Conservation (phyloP, 2,797 vertebrate species). For the Sebastes minor region DNA sequence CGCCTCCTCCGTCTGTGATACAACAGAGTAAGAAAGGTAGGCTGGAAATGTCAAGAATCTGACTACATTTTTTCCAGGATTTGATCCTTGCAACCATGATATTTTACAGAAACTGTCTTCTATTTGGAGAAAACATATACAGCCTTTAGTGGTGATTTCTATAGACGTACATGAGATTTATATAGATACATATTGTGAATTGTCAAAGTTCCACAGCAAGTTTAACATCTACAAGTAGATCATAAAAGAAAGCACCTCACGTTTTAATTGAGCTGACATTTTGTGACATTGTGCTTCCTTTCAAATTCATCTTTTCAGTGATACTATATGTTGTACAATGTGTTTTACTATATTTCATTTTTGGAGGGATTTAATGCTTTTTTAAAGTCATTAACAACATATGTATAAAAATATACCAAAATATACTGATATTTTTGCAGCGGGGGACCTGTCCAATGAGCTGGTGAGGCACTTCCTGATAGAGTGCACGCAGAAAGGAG, state of each 20-base stretch:
- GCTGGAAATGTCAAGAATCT: background rate
- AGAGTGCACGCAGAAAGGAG: conserved; percentile 94
- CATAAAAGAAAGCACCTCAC: background rate
- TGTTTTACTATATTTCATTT: background rate
- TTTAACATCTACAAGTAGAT: background rate
- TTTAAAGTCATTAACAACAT: background rate
- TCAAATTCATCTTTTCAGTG: background rate
- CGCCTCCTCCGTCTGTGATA: conserved; percentile 89
- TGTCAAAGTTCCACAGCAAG: no score
- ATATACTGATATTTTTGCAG: conserved; percentile 57
- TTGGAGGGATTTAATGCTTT: background rate
- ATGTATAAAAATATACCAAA: background rate
- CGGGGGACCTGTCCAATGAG: conserved; percentile 90
- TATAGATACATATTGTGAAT: no score
- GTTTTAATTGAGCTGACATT: background rate
- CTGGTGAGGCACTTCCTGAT: conserved; percentile 97
- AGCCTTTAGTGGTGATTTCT: no score
- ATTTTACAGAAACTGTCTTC: background rate
- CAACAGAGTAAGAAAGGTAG: conserved; percentile 94
- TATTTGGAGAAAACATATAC: no score
- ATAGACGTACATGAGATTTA: no score
- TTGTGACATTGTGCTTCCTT: background rate
- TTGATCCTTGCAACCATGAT: background rate
- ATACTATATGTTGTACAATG: background rate
- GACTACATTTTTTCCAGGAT: background rate